Conservation (phyloP, 2,888 invertebrate genomes). For the Frankliniella intonsa region DNA sequence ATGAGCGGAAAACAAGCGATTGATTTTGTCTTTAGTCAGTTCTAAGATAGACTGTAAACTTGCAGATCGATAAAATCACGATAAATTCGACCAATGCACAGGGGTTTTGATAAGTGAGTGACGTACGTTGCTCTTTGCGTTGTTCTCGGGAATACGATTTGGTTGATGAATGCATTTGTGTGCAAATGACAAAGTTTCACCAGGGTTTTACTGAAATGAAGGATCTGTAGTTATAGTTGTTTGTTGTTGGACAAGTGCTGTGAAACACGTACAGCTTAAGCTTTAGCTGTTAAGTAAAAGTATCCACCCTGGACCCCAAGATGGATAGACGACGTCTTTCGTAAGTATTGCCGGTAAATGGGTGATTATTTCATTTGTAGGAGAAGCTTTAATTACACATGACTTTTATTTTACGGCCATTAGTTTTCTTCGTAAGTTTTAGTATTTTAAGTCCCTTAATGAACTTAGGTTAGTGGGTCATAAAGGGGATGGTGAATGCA, state of each 20-base stretch:
- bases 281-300: background rate
- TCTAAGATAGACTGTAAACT: too few relatives aligned
- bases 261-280: too few relatives aligned
- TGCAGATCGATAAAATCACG: slow-evolving; percentile 12
- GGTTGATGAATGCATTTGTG: too few relatives aligned
- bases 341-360: background rate
- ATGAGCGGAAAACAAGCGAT: too few relatives aligned
- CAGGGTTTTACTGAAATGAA: too few relatives aligned
- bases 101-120: background rate
- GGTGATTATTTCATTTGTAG: too few relatives aligned
- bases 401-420: background rate
- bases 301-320: background rate
- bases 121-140: background rate
- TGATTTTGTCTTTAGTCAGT: too few relatives aligned
- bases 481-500: background rate
- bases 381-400: background rate
- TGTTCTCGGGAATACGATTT: too few relatives aligned
- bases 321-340: slow-evolving; percentile 15
- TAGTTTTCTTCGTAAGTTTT: background rate
- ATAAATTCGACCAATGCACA: slow-evolving; percentile 3
- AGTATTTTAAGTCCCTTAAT: background rate
- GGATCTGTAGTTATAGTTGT: too few relatives aligned
- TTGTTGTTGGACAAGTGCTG: too few relatives aligned
- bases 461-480: background rate
- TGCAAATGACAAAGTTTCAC: too few relatives aligned